phyloP scores from a whole-genome alignment of 2,113 vertebrate genomes.

The Catharus minimus region DNA sequence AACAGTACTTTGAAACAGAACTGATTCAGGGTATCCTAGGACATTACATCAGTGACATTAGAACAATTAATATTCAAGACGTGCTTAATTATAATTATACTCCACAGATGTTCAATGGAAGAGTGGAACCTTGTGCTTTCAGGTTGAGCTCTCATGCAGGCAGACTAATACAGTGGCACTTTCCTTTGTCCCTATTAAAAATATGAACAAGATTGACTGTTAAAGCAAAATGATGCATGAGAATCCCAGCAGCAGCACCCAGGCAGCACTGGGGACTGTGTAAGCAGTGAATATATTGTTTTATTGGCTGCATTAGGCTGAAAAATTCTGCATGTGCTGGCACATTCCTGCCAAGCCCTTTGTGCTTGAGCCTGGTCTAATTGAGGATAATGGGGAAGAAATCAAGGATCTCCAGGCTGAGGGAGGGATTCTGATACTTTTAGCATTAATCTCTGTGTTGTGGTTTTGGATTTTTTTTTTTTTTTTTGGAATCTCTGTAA shows the following conservation, averaged over 20 bases:
- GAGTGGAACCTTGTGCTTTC: slow-evolving; percentile 29
- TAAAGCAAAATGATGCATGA: background rate
- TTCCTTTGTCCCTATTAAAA: background rate
- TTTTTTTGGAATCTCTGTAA: background rate
- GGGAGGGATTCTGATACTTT: background rate
- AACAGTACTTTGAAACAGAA: slow-evolving; percentile 56
- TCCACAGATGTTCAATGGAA: slow-evolving; percentile 57
- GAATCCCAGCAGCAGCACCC: background rate
- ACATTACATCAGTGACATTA: slow-evolving; percentile 61
- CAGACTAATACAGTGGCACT: slow-evolving; percentile 5
- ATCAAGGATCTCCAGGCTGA: background rate
- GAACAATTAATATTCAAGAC: slow-evolving; percentile 70
- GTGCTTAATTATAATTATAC: slow-evolving; percentile 64
- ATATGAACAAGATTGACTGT: background rate
- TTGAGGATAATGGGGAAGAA: background rate
- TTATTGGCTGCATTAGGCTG: background rate
- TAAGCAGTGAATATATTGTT: background rate
- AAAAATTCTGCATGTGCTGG: background rate
- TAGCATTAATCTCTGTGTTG: rapidly evolving
- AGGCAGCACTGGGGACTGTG: background rate
- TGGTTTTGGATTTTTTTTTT: no score
- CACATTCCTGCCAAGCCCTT: background rate
- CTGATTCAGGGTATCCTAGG: slow-evolving; percentile 53
- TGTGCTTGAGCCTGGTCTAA: background rate
- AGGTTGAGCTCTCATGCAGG: slow-evolving; percentile 43